Evolutionary conservation across 2,797 vertebrate genomes (phyloP).

Genomic region (Sebastiscus albofasciatus): DNA sequence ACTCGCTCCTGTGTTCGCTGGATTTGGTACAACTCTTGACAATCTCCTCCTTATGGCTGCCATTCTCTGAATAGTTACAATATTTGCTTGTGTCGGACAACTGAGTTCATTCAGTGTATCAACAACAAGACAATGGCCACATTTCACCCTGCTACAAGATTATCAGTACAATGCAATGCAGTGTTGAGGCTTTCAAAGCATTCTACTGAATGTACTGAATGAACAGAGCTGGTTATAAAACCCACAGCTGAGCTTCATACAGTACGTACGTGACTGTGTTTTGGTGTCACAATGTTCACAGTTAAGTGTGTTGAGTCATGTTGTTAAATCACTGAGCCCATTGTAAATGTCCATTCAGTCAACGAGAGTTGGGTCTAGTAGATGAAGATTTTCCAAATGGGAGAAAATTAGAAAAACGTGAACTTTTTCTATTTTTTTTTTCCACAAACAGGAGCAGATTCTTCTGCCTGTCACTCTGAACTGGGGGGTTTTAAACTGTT

Average conservation of each 20-base stretch:
- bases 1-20: constrained; percentile 24
- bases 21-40: constrained; percentile 32
- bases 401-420: constrained; percentile 31
- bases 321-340: constrained; percentile 54
- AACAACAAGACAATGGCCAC: constrained; percentile 76
- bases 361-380: constrained; percentile 10
- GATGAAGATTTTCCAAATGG: constrained; percentile 34
- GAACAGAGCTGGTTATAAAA: constrained; percentile 68
- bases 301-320: constrained; percentile 61
- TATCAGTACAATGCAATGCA: constrained; percentile 73
- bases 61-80: constrained; percentile 81
- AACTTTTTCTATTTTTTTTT: neutral
- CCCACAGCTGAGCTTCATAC: constrained; percentile 74
- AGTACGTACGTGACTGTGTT: constrained; percentile 58
- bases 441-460: constrained; percentile 20
- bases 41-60: constrained; percentile 63
- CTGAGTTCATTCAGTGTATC: constrained; percentile 79
- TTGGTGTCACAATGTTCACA: constrained; percentile 58
- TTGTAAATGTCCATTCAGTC: constrained; percentile 52
- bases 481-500: constrained; percentile 27
- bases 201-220: constrained; percentile 63
- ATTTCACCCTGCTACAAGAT: constrained; percentile 74
- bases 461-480: constrained; percentile 20
- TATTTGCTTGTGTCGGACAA: constrained; percentile 82
- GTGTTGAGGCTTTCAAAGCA: constrained; percentile 75